Base-by-base conservation (phyloP, 2,888 invertebrate genomes). In the Drosophila monieri region DNA sequence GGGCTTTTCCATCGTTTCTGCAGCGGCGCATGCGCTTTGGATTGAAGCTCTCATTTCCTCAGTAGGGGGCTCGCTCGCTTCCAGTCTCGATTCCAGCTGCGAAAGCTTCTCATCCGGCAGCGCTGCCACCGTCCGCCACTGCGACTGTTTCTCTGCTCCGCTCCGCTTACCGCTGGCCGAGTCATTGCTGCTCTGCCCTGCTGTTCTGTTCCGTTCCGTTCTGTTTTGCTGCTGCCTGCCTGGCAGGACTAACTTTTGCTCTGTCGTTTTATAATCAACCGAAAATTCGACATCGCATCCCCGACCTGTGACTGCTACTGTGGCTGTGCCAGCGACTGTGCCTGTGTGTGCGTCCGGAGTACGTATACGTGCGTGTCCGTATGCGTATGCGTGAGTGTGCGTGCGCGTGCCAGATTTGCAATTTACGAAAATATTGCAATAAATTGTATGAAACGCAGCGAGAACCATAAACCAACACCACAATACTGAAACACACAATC, bases 181-280 rank as follows among this genome's bases (percentile, higher is more conserved):
- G 73, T 74, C 75, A 76, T 72, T 78, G 80, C 75, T 78, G 75
- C 64, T 60, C 74, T 77, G 77, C 69, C 39, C 68, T 65, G 55
- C 72, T 57, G 70, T 67, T 66, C 53, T 64, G 66, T 43, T 49
- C 62, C 75, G 78, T 80, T 85, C 53, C 64, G 66, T 43, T 49
- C 62, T 73, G 78, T 80, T 85, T 84, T 79, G 80, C 90, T 89
- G 88, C 87, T 88, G 88, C 84, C 35, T 35, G 39, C 18, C 39
- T 18, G 39, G 15, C 39, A 18, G 39, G 39, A 81, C 87, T 86
- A 90, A 87, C 90, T 83, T 86, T 85, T 88, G 89, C 85, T 89
- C 88, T 88, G 90, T 89, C 88, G 88, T 88, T 84, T 88, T 88
- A 80, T 88, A 88, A 88, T 84, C 86, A 78, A 84, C 80, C 77